Base-by-base conservation (phyloP, 2,113 vertebrate species). In the Chamaea fasciata region DNA sequence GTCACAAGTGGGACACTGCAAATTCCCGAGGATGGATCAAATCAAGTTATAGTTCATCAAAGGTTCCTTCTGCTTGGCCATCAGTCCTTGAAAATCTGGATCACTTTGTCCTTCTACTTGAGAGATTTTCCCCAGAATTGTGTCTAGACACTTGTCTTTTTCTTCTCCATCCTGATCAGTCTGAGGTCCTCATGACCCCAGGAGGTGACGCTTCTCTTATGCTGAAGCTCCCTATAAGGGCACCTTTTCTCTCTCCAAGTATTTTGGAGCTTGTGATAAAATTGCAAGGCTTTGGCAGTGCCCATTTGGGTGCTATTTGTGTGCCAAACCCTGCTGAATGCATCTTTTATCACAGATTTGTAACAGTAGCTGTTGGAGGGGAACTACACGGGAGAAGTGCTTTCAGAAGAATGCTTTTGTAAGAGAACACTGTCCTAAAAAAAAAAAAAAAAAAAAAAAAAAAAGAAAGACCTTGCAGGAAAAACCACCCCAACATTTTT, bases 311-410 rank as follows among this genome's bases (percentile, higher is more conserved):
- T 59, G 59, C 59, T 71, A 30, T 88, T 78, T n/a, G 15, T 68
- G 64, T 94, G 90, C 92, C 95, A 96, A 52, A 37, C n/a, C 80
- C 87, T 81, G 44, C 90, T 97, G 94, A 95, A 95, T 97, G 37
- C 63, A 4, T 50, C 93, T 94, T 96, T 96, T 95, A 94, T 97
- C 64, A 4, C 31, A n/a, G 80, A 64, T 92, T 82, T 87, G 96
- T 96, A 96, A 96, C 69, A 90, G 92, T 90, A 95, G 94, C 90
- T 88, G 64, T 60, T 60, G 52, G 83, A 83, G 62, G 70, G 57
- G 74, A 84, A 87, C 87, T 92, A 94, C 91, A 73, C 1, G 0
- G 73, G 69, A 95, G 86, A 67, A 92, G 73, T 59, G 82, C 89
- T 94, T 94, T 83, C 83, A 87, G 92, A 88, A 59, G 44, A 93